Evolutionary conservation across 2,888 invertebrate genomes (phyloP).

Genomic region (Pseudococcus viburni): DNA sequence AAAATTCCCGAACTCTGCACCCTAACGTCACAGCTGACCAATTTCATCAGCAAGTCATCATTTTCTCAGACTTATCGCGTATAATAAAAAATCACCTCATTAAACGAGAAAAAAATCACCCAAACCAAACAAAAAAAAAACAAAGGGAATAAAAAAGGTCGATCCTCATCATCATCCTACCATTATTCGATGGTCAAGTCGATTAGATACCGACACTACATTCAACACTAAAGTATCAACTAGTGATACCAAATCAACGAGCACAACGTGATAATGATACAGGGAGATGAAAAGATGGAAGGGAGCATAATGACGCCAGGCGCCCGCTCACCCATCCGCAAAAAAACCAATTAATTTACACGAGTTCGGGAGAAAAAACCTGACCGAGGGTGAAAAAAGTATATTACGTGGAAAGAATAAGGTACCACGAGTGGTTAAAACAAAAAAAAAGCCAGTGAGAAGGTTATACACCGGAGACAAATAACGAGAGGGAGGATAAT

Average conservation of each 20-base stretch:
- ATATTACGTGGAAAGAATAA: constrained; percentile 9
- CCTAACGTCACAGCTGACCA: background rate
- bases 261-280: background rate
- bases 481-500: background rate
- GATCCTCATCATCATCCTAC: background rate
- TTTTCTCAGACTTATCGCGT: background rate
- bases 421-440: background rate
- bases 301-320: background rate
- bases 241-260: background rate
- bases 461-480: background rate
- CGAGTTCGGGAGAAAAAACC: constrained; percentile 16
- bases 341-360: constrained; percentile 40
- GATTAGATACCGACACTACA: background rate
- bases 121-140: background rate
- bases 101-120: background rate
- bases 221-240: background rate
- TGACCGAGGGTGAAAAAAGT: constrained; percentile 28
- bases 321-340: background rate
- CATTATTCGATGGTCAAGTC: background rate
- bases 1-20: too few relatives aligned
- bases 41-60: background rate
- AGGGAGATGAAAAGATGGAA: background rate
- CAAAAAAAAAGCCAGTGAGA: background rate
- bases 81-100: background rate
- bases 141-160: background rate